phyloP scores from a whole-genome alignment of 1,140 invertebrate genomes.

The Anagrus nilaparvatae region DNA sequence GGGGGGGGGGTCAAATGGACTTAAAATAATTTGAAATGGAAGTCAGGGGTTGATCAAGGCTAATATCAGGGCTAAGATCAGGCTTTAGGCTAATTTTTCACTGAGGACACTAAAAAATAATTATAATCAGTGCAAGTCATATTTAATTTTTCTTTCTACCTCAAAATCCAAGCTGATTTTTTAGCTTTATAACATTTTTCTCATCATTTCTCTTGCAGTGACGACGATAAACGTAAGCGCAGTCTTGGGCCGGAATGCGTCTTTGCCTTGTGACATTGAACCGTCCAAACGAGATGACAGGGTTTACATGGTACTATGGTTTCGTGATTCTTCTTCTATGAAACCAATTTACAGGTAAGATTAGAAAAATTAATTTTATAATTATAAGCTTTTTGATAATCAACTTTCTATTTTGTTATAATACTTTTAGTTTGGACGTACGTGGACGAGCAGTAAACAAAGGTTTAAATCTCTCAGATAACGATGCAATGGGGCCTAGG shows the following conservation, averaged over 20 bases:
- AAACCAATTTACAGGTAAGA: slow-evolving; percentile 87
- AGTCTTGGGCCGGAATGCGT: slow-evolving; percentile 65
- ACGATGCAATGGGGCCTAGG: slow-evolving; percentile 62
- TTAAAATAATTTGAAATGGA: too few relatives aligned
- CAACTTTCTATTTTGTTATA: background rate
- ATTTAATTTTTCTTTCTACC: too few relatives aligned
- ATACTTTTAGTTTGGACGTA: slow-evolving; percentile 62
- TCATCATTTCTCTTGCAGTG: slow-evolving; percentile 52
- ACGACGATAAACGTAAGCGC: slow-evolving; percentile 63
- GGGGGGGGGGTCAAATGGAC: too few relatives aligned
- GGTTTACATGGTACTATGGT: slow-evolving; percentile 86
- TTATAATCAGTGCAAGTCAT: too few relatives aligned
- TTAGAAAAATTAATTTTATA: too few relatives aligned
- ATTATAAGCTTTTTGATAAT: too few relatives aligned
- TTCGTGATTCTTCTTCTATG: slow-evolving; percentile 65
- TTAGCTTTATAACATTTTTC: too few relatives aligned
- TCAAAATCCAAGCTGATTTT: too few relatives aligned
- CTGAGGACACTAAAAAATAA: too few relatives aligned
- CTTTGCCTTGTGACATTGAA: slow-evolving; percentile 75
- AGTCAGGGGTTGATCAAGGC: too few relatives aligned
- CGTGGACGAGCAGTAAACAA: slow-evolving; percentile 64
- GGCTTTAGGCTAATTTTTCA: too few relatives aligned
- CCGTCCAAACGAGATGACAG: slow-evolving; percentile 64
- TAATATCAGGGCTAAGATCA: too few relatives aligned
- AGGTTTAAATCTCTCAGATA: slow-evolving; percentile 69